Conservation (phyloP, 2,888 invertebrate species). For the Stratiomys singularior region DNA sequence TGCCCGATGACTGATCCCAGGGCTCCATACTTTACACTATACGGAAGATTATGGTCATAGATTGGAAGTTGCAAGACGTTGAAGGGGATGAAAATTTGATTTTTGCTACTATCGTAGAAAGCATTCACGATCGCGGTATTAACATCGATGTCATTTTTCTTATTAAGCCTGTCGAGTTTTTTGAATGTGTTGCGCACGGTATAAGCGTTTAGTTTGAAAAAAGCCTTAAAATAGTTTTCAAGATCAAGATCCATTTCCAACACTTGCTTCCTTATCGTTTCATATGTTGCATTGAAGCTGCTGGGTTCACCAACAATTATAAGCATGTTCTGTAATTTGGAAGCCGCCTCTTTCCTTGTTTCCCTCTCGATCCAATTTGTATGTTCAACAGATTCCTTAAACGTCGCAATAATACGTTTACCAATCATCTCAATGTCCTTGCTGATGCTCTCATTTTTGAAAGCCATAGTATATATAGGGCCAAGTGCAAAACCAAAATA, state of each 20-base stretch:
- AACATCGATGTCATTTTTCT: not conserved
- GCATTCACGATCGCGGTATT: conserved; percentile 1
- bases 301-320: conserved; percentile 35
- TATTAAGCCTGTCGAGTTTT: not conserved
- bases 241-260: not conserved
- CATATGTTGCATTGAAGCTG: not conserved
- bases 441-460: not conserved
- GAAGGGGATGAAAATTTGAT: conserved; percentile 16
- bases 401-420: conserved; percentile 14
- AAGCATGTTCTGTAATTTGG: conserved; percentile 34
- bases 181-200: not conserved
- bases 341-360: conserved; percentile 25
- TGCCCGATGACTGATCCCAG: conserved; percentile 37
- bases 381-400: not conserved
- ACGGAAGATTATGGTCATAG: conserved; percentile 15
- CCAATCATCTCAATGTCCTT: conserved; percentile 36
- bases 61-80: conserved; percentile 23
- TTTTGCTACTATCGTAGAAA: conserved; percentile 5
- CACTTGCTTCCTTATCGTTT: not conserved
- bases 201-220: not conserved
- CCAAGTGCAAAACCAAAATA: conserved; percentile 9
- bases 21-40: conserved; percentile 16
- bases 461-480: conserved; percentile 11
- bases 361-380: conserved; percentile 43
- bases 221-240: not conserved